phyloP scores from a whole-genome alignment of 2,113 vertebrate species.

The Brachirus orientalis region DNA sequence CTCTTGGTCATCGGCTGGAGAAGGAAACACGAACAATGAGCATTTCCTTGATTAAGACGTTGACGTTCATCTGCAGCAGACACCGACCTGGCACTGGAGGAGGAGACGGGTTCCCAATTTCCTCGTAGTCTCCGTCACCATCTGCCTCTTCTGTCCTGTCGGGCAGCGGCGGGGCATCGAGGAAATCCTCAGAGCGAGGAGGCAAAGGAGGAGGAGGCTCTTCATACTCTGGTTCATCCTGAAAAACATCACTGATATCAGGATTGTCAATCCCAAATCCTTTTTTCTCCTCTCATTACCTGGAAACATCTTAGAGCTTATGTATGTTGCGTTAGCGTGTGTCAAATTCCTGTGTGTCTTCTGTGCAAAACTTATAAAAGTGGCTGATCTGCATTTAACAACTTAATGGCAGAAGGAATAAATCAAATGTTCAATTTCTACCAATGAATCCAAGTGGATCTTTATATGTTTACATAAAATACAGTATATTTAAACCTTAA shows the following conservation, averaged over 20 bases:
- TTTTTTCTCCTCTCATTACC: not conserved
- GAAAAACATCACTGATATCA: constrained; percentile 1
- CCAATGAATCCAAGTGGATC: too few relatives aligned
- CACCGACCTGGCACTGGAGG: constrained; percentile 42
- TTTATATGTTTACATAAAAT: too few relatives aligned
- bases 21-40: not conserved
- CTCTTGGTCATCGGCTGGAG: constrained; percentile 31
- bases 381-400: too few relatives aligned
- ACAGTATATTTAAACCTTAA: too few relatives aligned
- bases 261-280: too few relatives aligned
- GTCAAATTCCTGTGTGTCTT: too few relatives aligned
- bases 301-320: too few relatives aligned
- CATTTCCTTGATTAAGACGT: not conserved
- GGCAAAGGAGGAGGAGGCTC: constrained; percentile 70
- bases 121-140: constrained; percentile 81
- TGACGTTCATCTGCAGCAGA: not conserved
- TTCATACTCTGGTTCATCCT: constrained; percentile 58
- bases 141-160: constrained; percentile 4
- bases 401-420: too few relatives aligned
- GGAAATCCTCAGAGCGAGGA: constrained; percentile 38
- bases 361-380: too few relatives aligned
- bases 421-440: too few relatives aligned
- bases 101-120: not conserved
- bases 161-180: not conserved
- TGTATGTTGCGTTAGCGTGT: too few relatives aligned